phyloP scores from a whole-genome alignment of 1,140 invertebrate species.

The Bombus balteatus region DNA sequence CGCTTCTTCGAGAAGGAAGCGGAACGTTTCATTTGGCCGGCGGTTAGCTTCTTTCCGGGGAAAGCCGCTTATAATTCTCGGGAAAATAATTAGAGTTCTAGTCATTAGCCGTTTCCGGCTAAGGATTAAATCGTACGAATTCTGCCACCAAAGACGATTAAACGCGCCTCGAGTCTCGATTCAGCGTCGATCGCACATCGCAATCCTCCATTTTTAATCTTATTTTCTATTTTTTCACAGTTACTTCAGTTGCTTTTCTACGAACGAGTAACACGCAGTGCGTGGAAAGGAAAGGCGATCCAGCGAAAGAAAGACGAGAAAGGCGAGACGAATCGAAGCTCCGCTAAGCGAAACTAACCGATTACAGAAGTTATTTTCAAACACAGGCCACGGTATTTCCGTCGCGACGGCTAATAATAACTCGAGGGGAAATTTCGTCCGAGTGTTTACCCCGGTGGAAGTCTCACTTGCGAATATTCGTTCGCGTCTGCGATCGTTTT shows the following conservation, averaged over 20 bases:
- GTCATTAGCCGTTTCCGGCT: neutral
- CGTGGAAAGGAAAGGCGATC: too few species aligned
- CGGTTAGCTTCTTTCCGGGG: conserved; percentile 10
- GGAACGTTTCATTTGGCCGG: neutral
- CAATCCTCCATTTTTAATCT: neutral
- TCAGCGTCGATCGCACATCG: neutral
- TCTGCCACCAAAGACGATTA: conserved; percentile 10
- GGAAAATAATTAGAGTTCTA: conserved; percentile 22
- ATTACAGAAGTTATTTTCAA: conserved; percentile 18
- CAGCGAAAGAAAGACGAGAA: neutral
- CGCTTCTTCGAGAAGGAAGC: conserved; percentile 1
- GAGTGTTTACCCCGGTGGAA: neutral
- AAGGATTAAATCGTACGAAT: conserved; percentile 8
- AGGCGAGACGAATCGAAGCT: neutral
- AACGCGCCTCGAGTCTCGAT: neutral
- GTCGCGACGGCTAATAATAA: conserved; percentile 29
- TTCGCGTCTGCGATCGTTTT: neutral
- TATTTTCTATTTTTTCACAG: too few species aligned
- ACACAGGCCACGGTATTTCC: conserved; percentile 3
- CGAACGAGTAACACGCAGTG: too few species aligned
- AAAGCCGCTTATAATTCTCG: neutral
- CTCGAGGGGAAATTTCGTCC: neutral
- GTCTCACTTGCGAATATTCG: neutral
- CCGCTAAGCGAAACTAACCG: neutral
- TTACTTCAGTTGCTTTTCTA: neutral